phyloP scores from a whole-genome alignment of 2,113 vertebrate species.

The Nothoprocta pentlandii region DNA sequence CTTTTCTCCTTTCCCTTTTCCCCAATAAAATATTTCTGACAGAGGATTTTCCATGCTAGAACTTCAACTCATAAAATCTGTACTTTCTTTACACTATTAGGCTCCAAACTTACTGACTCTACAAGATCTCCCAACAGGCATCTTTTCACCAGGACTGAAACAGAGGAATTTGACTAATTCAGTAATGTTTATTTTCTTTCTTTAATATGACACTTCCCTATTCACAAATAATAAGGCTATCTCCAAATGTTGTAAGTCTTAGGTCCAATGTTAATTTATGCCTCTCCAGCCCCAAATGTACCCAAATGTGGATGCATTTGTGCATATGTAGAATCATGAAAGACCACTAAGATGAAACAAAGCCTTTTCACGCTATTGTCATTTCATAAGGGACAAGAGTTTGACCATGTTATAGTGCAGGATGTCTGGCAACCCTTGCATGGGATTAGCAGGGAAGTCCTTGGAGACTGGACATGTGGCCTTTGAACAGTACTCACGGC shows the following conservation, averaged over 20 bases:
- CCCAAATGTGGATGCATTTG: background rate
- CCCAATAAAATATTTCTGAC: background rate
- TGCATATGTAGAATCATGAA: background rate
- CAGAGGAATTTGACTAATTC: background rate
- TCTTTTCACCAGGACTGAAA: background rate
- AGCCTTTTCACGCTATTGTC: background rate
- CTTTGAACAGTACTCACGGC: background rate
- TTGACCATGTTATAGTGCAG: background rate
- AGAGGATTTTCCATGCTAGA: background rate
- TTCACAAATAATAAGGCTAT: fast-evolving
- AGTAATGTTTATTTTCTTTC: background rate
- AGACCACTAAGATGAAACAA: slow-evolving; percentile 7
- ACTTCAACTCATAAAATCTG: background rate
- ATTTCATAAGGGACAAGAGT: background rate
- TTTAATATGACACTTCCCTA: background rate
- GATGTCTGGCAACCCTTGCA: background rate
- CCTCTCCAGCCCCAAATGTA: background rate
- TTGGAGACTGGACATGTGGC: background rate
- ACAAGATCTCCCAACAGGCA: background rate
- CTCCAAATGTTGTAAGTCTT: background rate
- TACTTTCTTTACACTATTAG: background rate
- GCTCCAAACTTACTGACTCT: background rate
- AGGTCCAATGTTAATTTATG: background rate
- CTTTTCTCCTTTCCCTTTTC: too few relatives aligned
- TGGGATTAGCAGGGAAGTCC: background rate